Percentiles rank a stretch among this genome's conserved stretches.
phyloP scores from a whole-genome alignment of 2,113 vertebrate genomes.

The Puntigrus tetrazona region DNA sequence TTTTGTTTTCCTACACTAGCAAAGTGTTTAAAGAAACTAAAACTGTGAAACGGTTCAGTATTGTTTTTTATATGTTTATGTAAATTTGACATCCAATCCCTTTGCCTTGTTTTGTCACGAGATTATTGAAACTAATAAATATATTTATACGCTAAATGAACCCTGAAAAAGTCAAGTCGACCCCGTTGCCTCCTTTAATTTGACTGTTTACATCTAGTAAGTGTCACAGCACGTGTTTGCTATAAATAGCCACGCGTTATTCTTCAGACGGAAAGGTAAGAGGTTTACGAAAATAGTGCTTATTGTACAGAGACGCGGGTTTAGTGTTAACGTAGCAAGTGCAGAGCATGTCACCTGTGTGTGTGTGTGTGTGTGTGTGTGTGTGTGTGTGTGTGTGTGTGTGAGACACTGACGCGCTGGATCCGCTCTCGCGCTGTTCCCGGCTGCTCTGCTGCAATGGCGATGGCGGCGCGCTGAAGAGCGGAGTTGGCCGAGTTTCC shows the following conservation, averaged over 20 bases:
- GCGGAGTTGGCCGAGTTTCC: constrained; percentile 61
- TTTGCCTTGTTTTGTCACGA: neutral
- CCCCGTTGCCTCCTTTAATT: too few relatives aligned
- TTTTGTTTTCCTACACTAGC: neutral
- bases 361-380: neutral
- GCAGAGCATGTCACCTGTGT: neutral
- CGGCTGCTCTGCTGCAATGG: constrained; percentile 76
- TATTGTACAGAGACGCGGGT: neutral
- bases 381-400: neutral
- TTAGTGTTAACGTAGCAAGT: neutral
- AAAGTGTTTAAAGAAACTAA: neutral
- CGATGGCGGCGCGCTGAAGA: constrained; percentile 71
- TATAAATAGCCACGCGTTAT: too few relatives aligned
- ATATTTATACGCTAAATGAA: too few relatives aligned
- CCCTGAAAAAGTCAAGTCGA: too few relatives aligned
- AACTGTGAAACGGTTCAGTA: too few relatives aligned
- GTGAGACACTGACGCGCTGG: neutral
- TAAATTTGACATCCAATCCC: neutral
- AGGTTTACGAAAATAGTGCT: neutral
- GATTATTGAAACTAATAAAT: neutral
- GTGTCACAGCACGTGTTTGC: too few relatives aligned
- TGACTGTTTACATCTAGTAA: too few relatives aligned
- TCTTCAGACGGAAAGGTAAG: too few relatives aligned
- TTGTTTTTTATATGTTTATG: neutral
- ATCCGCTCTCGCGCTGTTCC: constrained; percentile 53